Percentiles rank a stretch among this genome's conserved stretches.
These are phyloP conservation scores for Saturnia japonica DNA, from an alignment of 2,888 invertebrate species.

Conservation along the genomic window DNA sequence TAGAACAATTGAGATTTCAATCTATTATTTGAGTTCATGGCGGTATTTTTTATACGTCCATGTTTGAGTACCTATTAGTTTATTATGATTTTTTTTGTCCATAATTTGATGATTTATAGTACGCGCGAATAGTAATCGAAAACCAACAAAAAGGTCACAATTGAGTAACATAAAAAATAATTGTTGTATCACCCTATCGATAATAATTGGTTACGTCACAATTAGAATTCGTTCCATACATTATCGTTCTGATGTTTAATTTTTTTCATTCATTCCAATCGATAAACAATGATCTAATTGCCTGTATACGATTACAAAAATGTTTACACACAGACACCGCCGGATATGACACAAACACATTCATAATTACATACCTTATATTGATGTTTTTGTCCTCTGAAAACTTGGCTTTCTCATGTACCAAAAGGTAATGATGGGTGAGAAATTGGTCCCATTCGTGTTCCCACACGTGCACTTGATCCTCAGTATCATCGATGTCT, in stretches of 20 bases:
- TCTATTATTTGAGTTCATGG: no score
- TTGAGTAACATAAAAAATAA: neutral
- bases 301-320: slow-evolving; percentile 27
- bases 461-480: slow-evolving; percentile 85
- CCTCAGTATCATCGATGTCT: slow-evolving; percentile 89
- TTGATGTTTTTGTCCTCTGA: slow-evolving; percentile 62
- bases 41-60: no score
- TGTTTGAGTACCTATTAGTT: no score
- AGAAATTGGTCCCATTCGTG: slow-evolving; percentile 96
- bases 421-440: slow-evolving; percentile 84
- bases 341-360: slow-evolving; percentile 12
- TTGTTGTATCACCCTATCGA: slow-evolving; percentile 14
- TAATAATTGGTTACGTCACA: slow-evolving; percentile 25
- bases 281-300: slow-evolving; percentile 42
- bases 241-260: slow-evolving; percentile 27
- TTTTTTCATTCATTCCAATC: slow-evolving; percentile 30
- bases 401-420: slow-evolving; percentile 84
- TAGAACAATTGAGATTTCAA: no score
- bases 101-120: neutral
- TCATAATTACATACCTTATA: slow-evolving; percentile 53
- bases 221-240: slow-evolving; percentile 22
- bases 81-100: neutral
- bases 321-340: slow-evolving; percentile 33
- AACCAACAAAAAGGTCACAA: neutral
- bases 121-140: neutral